Evolutionary conservation across 2,888 invertebrate species (phyloP).

Genomic region (Lasioglossum oenotherae): DNA sequence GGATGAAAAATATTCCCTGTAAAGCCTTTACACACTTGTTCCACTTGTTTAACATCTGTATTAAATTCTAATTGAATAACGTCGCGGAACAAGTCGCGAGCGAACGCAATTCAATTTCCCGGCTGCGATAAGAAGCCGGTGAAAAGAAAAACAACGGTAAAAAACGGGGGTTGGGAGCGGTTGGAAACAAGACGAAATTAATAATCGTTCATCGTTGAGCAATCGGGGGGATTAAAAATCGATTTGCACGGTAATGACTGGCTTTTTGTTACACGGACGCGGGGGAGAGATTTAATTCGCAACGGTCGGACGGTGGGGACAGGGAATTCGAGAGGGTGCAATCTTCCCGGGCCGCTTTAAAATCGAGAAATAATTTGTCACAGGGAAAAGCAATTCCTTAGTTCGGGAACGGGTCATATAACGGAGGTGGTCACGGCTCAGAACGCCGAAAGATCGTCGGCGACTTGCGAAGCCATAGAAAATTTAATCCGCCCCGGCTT

Average conservation of each 20-base stretch:
- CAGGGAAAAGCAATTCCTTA: conserved; percentile 22
- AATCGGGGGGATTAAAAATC: conserved; percentile 24
- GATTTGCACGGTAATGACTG: not conserved
- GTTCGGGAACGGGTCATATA: not conserved
- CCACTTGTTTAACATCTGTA: not conserved
- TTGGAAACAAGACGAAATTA: conserved; percentile 17
- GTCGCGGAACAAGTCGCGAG: not conserved
- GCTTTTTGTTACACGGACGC: not conserved
- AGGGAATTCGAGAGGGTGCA: conserved; percentile 11
- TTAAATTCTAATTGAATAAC: not conserved
- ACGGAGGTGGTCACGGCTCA: conserved; percentile 16
- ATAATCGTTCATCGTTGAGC: conserved; percentile 8
- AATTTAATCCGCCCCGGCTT: conserved; percentile 59
- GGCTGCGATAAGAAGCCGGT: not conserved
- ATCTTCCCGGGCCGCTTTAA: conserved; percentile 28
- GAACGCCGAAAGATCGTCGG: conserved; percentile 37
- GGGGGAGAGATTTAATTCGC: conserved; percentile 10
- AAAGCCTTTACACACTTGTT: not conserved
- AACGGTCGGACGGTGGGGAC: not conserved
- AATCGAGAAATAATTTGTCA: conserved; percentile 42
- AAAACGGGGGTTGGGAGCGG: not conserved
- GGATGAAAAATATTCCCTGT: not conserved
- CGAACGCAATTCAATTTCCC: conserved; percentile 1
- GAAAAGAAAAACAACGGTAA: not conserved
- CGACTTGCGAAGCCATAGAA: conserved; percentile 53